A percentile compares a stretch with the other conserved stretches of the same genome.
These are phyloP conservation scores for Paratrypauchen microcephalus DNA, from an alignment of 2,797 vertebrate species.

Conservation along the genomic window DNA sequence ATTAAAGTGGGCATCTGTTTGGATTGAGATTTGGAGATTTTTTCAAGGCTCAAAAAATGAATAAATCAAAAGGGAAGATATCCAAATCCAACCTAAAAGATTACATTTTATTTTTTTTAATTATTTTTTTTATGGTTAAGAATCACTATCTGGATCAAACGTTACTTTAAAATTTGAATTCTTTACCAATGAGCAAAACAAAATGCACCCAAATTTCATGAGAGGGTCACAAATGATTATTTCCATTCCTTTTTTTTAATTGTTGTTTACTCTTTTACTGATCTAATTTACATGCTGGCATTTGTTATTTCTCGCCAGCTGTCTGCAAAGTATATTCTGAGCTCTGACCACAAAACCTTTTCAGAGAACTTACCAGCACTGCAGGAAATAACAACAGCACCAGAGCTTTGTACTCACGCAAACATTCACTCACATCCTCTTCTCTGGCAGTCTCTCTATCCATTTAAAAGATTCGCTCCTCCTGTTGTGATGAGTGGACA, in stretches of 20 bases:
- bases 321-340: conserved; percentile 31
- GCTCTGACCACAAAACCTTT: conserved; percentile 20
- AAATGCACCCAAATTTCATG: too few species aligned
- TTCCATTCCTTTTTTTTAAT: too few species aligned
- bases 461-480: conserved; percentile 11
- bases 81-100: background rate
- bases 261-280: too few species aligned
- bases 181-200: background rate
- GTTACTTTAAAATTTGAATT: background rate
- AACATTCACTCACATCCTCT: conserved; percentile 34
- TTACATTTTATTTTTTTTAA: background rate
- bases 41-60: conserved; percentile 33
- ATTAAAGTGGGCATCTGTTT: conserved; percentile 67
- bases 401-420: conserved; percentile 30
- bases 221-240: too few species aligned
- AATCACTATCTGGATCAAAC: background rate
- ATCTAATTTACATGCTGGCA: conserved; percentile 25
- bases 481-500: conserved; percentile 53
- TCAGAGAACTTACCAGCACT: conserved; percentile 34
- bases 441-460: conserved; percentile 13
- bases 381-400: conserved; percentile 51
- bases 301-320: conserved; percentile 45
- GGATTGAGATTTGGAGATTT: conserved; percentile 52
- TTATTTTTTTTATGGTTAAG: background rate
- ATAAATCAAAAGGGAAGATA: conserved; percentile 48